phyloP scores from a whole-genome alignment of 2,797 vertebrate genomes.

The Karalla daura region DNA sequence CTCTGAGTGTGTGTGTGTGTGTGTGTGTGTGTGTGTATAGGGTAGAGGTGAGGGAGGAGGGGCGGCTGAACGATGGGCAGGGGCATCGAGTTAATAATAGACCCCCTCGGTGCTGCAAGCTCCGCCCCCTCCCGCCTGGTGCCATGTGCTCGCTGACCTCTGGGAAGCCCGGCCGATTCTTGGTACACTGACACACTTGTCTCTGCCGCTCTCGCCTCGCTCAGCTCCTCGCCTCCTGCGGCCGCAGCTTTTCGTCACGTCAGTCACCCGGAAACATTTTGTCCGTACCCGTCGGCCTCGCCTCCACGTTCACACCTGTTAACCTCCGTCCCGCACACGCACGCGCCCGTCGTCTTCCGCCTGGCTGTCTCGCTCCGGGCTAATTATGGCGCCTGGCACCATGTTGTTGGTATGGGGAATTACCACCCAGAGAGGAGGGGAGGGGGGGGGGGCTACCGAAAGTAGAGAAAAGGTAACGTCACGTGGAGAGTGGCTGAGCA shows the following conservation, averaged over 20 bases:
- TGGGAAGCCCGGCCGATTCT: slow-evolving; percentile 46
- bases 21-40: slow-evolving; percentile 38
- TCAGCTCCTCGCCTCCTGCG: not conserved
- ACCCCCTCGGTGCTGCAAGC: slow-evolving; percentile 8
- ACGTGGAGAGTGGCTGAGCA: not conserved
- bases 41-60: slow-evolving; percentile 12
- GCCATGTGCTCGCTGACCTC: slow-evolving; percentile 62
- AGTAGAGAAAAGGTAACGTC: slow-evolving; percentile 35
- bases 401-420: slow-evolving; percentile 64
- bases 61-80: slow-evolving; percentile 11
- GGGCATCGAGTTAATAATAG: slow-evolving; percentile 73
- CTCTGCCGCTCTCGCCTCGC: not conserved
- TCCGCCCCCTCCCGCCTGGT: slow-evolving; percentile 13
- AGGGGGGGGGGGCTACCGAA: slow-evolving; percentile 1
- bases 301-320: slow-evolving; percentile 10
- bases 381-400: slow-evolving; percentile 68
- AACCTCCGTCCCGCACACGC: not conserved
- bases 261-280: not conserved
- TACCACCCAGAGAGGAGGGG: slow-evolving; percentile 41
- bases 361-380: slow-evolving; percentile 18
- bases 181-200: slow-evolving; percentile 46
- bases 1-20: too few relatives aligned
- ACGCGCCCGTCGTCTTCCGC: not conserved
- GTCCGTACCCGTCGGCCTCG: not conserved
- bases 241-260: not conserved